Conservation (phyloP, 2,113 vertebrate genomes). For the Rhinoptilus africanus region DNA sequence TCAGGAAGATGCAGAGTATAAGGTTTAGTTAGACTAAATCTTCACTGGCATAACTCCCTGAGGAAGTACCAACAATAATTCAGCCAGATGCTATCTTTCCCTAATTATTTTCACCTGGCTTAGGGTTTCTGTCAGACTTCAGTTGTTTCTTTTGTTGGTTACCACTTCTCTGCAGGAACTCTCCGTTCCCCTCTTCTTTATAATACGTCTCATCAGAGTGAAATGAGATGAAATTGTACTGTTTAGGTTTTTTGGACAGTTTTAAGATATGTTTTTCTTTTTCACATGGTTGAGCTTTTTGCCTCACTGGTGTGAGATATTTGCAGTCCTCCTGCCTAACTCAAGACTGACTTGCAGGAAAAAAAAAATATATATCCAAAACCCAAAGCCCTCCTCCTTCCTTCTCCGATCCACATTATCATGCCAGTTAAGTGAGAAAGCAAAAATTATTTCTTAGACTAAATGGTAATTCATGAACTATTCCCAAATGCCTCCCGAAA, state of each 20-base stretch:
- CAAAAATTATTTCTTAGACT: not conserved
- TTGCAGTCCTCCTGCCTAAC: not conserved
- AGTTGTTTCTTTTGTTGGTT: not conserved
- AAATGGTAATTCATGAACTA: not conserved
- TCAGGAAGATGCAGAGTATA: not conserved
- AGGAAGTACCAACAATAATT: not conserved
- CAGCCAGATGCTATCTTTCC: not conserved
- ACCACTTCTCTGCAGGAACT: not conserved
- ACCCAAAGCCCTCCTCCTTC: not conserved
- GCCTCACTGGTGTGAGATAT: not conserved
- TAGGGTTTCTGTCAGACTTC: not conserved
- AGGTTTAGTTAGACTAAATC: not conserved
- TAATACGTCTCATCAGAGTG: not conserved
- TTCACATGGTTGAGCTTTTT: not conserved
- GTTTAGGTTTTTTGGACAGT: not conserved
- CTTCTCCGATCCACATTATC: fast-evolving
- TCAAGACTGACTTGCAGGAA: not conserved
- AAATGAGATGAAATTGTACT: not conserved
- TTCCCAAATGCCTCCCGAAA: not conserved
- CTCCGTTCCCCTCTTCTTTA: not conserved
- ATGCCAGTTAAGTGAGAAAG: not conserved
- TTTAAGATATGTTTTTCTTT: not conserved
- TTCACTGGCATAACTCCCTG: not conserved
- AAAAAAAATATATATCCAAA: not conserved
- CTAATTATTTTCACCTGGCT: not conserved